Evolutionary conservation across 1,140 invertebrate genomes (phyloP), one percentile per base, ranked within the genome.

Genomic region (Drosophila santomea): DNA sequence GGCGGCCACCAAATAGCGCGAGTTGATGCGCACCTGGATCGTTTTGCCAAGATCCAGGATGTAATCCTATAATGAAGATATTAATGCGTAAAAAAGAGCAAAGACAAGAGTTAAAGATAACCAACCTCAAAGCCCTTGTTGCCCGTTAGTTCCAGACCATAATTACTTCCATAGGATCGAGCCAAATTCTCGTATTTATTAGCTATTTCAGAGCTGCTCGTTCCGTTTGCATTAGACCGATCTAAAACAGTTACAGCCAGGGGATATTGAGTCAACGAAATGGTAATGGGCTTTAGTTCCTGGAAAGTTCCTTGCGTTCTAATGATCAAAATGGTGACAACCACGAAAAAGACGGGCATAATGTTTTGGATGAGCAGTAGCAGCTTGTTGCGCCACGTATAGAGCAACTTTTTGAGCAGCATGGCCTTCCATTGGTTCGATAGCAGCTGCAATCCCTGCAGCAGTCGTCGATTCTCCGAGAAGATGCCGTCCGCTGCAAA

Each of bases 361-460:
- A 94, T 62, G 39, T 95, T 93, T 78, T 95, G 95, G 80, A 95
- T 93, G 0, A 94, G 51, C 0, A 94, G 91, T 0, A 94, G 78
- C 3, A 94, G 56, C 92, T 94, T 94, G 35, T 94, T 94, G 36
- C 95, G 92, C 54, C 93, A 92, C 0, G 94, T 93, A 8, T 94
- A 94, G 11, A 95, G 92, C 3, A 93, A 77, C 57, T 95, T 94
- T 76, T 96, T 96, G 28, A 95, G 88, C 17, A 95, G 82, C 93
- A 95, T 95, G 0, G 94, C 95, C 32, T 91, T 91, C 78, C 94
- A 94, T 83, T 96, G 95, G 54, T 95, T 95, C 1, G 45, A 12
- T 0, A 59, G 64, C 1, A 92, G 44, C 47, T 84, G 48, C 23
- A 60, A 38, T 6, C 91, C 91, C 11, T 74, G 72, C 2, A 91